Base-by-base conservation (phyloP, 2,888 invertebrate species). In the Acleris literana region DNA sequence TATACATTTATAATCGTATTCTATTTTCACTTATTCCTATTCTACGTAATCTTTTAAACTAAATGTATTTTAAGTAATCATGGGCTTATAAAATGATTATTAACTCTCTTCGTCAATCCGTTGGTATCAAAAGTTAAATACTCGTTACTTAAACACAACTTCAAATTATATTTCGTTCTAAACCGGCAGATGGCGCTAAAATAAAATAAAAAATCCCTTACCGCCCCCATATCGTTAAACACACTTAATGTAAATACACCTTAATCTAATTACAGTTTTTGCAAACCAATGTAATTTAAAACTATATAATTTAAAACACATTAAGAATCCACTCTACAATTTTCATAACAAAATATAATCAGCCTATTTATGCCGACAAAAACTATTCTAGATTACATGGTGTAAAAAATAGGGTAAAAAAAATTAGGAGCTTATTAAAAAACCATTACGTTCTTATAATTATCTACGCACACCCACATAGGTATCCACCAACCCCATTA, bases 391-490 rank as follows among this genome's bases (percentile, higher is more conserved):
- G 73, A 70, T 62, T 55, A 49, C 63, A 70, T 61, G 48, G 60
- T 63, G 17, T 51, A 64, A 59, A 33, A 65, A 64, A 63, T 33
- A 71, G 68, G 68, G 62, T 68, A 69, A 75, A 84, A 83, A 83
- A 85, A 82, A 75, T 75, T 78, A 71, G 78, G 75, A 84, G 83
- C 88, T 88, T 91, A 90, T 92, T 90, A 91, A 90, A 92, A 90
- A 89, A 85, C 83, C 86, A 90, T 92, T 90, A 89, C 80, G 76
- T 78, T 84, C 79, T 84, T 83, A 89, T 92, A 91, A 92, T 91
- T 90, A 66, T 62, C 62, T 62, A 90, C 84, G 81, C 82, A 87
- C 86, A 84, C 85, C 88, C 86, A 89, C 88, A 87, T 81, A 77
- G 74, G 80, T 82, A 82, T 78, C 84, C 80, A 79, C 85, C 85